phyloP scores from a whole-genome alignment of 2,113 vertebrate genomes.

The Marmota flaviventris region DNA sequence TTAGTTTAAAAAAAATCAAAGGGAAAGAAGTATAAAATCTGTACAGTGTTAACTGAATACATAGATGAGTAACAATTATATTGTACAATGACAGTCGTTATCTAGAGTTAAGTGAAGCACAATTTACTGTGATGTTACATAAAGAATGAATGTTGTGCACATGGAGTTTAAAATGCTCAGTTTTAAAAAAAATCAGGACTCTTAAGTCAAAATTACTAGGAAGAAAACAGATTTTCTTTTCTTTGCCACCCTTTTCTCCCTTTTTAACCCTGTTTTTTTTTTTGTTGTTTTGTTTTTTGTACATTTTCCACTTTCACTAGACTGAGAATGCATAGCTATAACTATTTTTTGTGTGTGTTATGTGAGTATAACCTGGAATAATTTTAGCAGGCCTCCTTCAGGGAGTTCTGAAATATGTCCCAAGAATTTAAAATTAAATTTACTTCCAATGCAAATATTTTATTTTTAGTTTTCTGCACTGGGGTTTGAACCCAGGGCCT shows the following conservation, averaged over 20 bases:
- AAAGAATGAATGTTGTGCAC: neutral
- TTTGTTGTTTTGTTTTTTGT: too few species aligned
- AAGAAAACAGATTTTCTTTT: neutral
- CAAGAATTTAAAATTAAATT: neutral
- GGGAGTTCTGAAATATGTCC: constrained; percentile 30
- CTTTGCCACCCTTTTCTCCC: neutral
- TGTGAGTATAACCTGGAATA: neutral
- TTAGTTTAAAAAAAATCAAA: neutral
- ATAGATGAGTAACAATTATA: neutral
- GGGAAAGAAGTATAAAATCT: neutral
- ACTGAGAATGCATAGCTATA: neutral
- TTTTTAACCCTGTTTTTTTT: neutral
- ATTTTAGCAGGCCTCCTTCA: neutral
- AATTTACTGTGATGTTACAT: neutral
- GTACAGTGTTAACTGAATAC: neutral
- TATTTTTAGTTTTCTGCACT: neutral
- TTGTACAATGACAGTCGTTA: neutral
- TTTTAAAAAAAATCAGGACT: neutral
- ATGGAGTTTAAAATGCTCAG: neutral
- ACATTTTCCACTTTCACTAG: neutral
- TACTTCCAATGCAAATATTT: neutral
- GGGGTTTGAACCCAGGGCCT: neutral
- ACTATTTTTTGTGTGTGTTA: neutral
- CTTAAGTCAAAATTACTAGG: neutral
- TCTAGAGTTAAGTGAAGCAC: neutral